These are phyloP conservation scores for Takifugu ocellatus DNA, from an alignment of 2,797 vertebrate genomes.

Conservation along the genomic window DNA sequence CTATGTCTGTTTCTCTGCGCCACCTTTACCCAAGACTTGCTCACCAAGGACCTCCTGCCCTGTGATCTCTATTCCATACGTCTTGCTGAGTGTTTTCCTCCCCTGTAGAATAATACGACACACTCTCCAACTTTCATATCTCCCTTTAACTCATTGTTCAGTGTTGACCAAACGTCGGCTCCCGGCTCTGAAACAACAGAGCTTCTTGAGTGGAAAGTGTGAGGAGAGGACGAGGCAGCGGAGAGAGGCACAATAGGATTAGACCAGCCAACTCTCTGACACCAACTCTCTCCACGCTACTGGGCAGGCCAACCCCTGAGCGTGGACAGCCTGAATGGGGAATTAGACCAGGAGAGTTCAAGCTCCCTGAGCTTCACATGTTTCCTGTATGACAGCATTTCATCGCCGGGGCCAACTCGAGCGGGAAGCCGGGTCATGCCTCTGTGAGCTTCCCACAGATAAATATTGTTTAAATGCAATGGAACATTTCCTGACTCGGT, in stretches of 20 bases:
- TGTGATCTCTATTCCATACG: not conserved
- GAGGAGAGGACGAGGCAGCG: not conserved
- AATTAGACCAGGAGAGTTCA: conserved; percentile 30
- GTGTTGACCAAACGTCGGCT: conserved; percentile 39
- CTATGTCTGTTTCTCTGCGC: too few species aligned
- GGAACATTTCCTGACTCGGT: conserved; percentile 45
- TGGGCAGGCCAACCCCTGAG: not conserved
- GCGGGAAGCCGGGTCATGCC: conserved; percentile 54
- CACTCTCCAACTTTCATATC: conserved; percentile 22
- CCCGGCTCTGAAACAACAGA: conserved; percentile 25
- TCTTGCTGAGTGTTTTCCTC: conserved; percentile 10
- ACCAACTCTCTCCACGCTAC: conserved; percentile 23
- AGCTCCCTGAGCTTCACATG: conserved; percentile 41
- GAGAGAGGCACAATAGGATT: conserved; percentile 43
- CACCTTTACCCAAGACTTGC: too few species aligned
- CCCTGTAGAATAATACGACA: conserved; percentile 27
- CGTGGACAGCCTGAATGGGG: conserved; percentile 14
- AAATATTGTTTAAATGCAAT: conserved; percentile 18
- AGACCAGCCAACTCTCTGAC: conserved; percentile 40
- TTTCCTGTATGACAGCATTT: conserved; percentile 62
- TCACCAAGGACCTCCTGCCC: conserved; percentile 8
- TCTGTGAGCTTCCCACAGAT: conserved; percentile 43
- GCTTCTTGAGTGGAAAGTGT: conserved; percentile 13
- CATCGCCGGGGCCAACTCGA: conserved; percentile 28
- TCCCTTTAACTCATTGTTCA: conserved; percentile 14